Evolutionary conservation across 2,888 invertebrate genomes (phyloP), one percentile per base, ranked within the genome.

Genomic region (Dascillus cervinus): DNA sequence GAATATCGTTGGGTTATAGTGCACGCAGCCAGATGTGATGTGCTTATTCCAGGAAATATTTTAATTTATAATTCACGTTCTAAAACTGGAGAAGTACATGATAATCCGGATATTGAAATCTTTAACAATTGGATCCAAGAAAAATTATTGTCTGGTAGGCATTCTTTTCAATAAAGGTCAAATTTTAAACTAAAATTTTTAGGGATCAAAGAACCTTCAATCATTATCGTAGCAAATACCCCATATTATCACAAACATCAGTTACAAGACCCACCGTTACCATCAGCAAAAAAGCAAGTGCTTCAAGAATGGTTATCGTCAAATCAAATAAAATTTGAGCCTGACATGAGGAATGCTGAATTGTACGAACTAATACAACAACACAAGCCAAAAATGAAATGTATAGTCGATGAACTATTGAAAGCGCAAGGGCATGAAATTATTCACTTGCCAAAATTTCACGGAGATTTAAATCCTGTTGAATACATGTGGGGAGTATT

Each of bases 401-500:
- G 45, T 37, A 30, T 33, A 10, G 29, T 46, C 1, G 45, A 50
- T 25, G 35, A 46, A 11, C 34, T 47, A 21, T 39, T 50, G 13
- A 24, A 26, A 17, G 40, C 37, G n/a, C 15, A 49, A 24, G 48
- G 50, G 17, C 50, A 49, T 26, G 47, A 51, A 17, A 41, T 47
- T 2, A 25, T 51, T 4, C 34, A 45, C 19, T 25, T 50, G 41
- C 50, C 49, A 20, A 48, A 49, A 2, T 47, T 46, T 15, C 35
- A 46, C 20, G 44, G 46, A 24, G 47, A 50, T 32, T 31, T 47
- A 14, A 49, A 49, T 26, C 48, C 47, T 4, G 43, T 46, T 23
- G 46, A 47, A 31, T 37, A 39, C 22, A 41, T 45, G 9, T 25
- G 25, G 25, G 12, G 3, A 8, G 8, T 12, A 11, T 11, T 25